phyloP scores from a whole-genome alignment of 2,888 invertebrate genomes.

The Macrosiphum euphorbiae region DNA sequence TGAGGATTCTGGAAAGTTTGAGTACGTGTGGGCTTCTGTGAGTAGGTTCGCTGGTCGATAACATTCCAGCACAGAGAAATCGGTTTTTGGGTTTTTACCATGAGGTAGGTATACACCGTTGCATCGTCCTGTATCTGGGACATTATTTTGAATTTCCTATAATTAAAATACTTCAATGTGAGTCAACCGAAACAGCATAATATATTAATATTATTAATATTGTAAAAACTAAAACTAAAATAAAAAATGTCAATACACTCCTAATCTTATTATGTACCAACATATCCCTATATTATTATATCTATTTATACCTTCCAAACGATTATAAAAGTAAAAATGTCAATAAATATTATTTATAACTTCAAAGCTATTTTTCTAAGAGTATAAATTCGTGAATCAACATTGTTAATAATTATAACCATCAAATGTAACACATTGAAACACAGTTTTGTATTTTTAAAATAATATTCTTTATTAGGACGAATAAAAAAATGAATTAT shows the following conservation, averaged over 20 bases:
- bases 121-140: background rate
- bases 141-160: background rate
- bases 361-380: background rate
- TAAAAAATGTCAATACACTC: background rate
- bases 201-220: background rate
- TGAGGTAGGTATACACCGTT: background rate
- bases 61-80: background rate
- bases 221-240: background rate
- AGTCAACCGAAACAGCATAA: background rate
- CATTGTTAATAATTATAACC: background rate
- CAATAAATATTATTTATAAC: too few species aligned
- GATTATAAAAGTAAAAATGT: too few species aligned
- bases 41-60: background rate
- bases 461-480: background rate
- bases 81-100: background rate
- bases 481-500: background rate
- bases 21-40: background rate
- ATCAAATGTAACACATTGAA: background rate
- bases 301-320: background rate
- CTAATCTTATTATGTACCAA: background rate
- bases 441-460: background rate
- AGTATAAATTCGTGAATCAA: background rate
- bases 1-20: constrained; percentile 26
- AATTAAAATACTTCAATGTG: background rate
- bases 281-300: too few species aligned